Evolutionary conservation across 2,888 invertebrate species (phyloP), one percentile per base, ranked within the genome.

Genomic region (Sesia bembeciformis): DNA sequence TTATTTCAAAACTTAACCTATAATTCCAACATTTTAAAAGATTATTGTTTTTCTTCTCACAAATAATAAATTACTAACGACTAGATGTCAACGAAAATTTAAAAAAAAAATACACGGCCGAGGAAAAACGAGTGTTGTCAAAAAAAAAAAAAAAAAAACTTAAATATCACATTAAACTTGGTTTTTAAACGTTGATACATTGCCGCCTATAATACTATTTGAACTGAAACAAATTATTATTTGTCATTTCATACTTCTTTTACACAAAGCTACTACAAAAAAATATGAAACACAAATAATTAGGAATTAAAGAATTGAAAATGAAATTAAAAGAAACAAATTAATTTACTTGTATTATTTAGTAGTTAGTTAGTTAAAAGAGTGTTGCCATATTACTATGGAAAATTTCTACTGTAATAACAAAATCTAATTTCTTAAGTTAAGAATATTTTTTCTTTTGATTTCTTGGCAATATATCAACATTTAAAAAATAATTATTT

Each of bases 1-100:
- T 84, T 78, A 82, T 82, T 83, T 70, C 70, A 79, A 82, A 84
- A 86, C 84, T 84, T 85, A 85, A 49, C 70, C 81, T 83, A 78
- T 76, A 68, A 65, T 54, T 74, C 74, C 76, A 81, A 84, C 80
- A 71, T 79, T 49, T 6, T 43, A 39, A 53, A 53, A 49, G 43
- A 49, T 40, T 40, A 49, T 41, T 39, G 40, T 40, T 53, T 49
- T 23, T 53, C 40, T 39, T 62, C 54, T 60, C 70, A 73, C 64
- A 67, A 71, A 76, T 72, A 82, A 84, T 83, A 84, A 85, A 78
- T 84, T 76, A 83, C 75, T 81, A 85, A 75, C 79, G 87, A 87
- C 87, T 87, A 87, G 87, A 85, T 65, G 75, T 72, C 70, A 77
- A 81, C 75, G 72, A 75, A 80, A 67, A 46, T 46, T 46, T 46